Percentiles rank a stretch among this genome's conserved stretches.
These are phyloP conservation scores for Drosophila eugracilis DNA, from an alignment of 1,140 invertebrate genomes.

Conservation along the genomic window DNA sequence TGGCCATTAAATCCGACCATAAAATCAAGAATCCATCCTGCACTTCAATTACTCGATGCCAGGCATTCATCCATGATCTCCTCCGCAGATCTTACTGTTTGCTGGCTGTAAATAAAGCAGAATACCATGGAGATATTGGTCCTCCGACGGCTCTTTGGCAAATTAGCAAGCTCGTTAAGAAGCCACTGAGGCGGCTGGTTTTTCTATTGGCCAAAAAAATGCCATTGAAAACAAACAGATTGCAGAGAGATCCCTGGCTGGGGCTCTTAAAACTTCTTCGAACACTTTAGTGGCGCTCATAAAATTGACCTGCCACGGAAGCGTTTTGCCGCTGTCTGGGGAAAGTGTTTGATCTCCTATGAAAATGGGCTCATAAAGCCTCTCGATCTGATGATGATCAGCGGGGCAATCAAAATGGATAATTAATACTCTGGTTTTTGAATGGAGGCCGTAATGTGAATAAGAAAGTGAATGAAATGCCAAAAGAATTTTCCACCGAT, in stretches of 20 bases:
- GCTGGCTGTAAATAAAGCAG: conserved; percentile 48
- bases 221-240: conserved; percentile 77
- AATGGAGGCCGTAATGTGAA: conserved; percentile 26
- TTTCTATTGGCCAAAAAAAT: conserved; percentile 59
- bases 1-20: conserved; percentile 38
- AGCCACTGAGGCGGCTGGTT: conserved; percentile 45
- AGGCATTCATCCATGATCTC: conserved; percentile 35
- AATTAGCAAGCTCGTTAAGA: conserved; percentile 74
- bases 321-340: conserved; percentile 49
- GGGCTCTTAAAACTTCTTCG: conserved; percentile 42
- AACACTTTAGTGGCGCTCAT: conserved; percentile 62
- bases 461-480: conserved; percentile 21
- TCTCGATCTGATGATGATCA: conserved; percentile 31
- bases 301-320: conserved; percentile 63
- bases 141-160: conserved; percentile 54
- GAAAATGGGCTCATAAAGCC: conserved; percentile 53
- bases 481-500: conserved; percentile 29
- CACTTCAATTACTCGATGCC: conserved; percentile 52
- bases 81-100: conserved; percentile 54
- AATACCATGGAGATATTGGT: conserved; percentile 25
- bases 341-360: conserved; percentile 68
- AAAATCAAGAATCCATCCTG: conserved; percentile 34
- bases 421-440: conserved; percentile 25
- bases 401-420: conserved; percentile 37
- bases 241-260: too few species aligned